Evolutionary conservation across 2,888 invertebrate genomes (phyloP).

Genomic region (Lypha dubia): DNA sequence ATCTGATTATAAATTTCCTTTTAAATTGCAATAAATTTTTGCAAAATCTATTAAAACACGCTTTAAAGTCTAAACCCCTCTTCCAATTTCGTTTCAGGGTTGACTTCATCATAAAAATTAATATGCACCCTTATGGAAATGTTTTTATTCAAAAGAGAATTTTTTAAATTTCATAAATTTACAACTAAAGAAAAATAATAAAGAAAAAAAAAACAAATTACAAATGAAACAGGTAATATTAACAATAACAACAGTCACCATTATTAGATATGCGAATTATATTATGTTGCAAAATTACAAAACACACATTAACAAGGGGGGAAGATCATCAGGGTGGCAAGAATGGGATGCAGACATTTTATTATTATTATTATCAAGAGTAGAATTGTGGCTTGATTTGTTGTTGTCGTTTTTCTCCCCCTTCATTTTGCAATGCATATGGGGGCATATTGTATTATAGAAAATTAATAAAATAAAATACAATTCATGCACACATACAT

Average conservation of each 20-base stretch:
- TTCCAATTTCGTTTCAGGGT: neutral
- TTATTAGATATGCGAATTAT: slow-evolving; percentile 59
- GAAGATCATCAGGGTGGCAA: neutral
- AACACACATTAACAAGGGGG: slow-evolving; percentile 13
- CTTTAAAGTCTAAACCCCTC: neutral
- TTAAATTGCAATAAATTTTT: neutral
- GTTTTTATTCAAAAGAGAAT: neutral
- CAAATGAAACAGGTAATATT: slow-evolving; percentile 26
- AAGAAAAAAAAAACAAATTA: neutral
- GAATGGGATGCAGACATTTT: neutral
- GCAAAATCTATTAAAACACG: neutral
- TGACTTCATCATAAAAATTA: slow-evolving; percentile 17
- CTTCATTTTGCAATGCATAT: slow-evolving; percentile 13
- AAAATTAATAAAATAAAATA: slow-evolving; percentile 48
- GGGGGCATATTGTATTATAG: slow-evolving; percentile 51
- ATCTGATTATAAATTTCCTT: neutral
- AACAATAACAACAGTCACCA: slow-evolving; percentile 53
- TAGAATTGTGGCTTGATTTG: slow-evolving; percentile 19
- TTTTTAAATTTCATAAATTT: slow-evolving; percentile 30
- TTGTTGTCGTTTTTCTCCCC: neutral
- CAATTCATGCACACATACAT: slow-evolving; percentile 1
- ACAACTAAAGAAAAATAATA: neutral
- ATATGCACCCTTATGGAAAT: slow-evolving; percentile 17
- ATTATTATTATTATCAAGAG: slow-evolving; percentile 39
- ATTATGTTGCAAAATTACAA: slow-evolving; percentile 45